Evolutionary conservation across 2,113 vertebrate species (phyloP), one percentile per base, ranked within the genome.

Genomic region (Alligator sinensis): DNA sequence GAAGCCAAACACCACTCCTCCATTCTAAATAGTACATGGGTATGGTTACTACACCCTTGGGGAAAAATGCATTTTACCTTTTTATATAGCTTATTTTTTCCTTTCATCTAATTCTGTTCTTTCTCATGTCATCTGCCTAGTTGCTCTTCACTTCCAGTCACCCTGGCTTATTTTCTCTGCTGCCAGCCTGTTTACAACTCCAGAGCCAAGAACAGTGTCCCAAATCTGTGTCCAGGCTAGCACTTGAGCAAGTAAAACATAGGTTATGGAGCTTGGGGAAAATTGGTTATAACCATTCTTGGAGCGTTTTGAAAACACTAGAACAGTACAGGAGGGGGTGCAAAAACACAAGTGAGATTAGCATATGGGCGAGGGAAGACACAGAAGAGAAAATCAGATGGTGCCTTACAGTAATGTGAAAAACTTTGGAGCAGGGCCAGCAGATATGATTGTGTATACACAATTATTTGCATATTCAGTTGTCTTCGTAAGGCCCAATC

Each of bases 31-130:
- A 54, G 21, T 55, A 82, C 61, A 90, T 11, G 19, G 4, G 2
- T 3, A 11, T 4, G 4, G 5, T 77, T 81, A 60, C 15, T 11
- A 12, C 0, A 0, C 34, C 34, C 34, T 34, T 34, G 34, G 34
- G 34, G 34, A 34, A 34, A 34, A 34, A 30, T 15, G 5, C 28
- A 25, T n/a, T 87, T 77, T 18, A 68, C 77, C 15, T 83, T 30
- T 30, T 58, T 11, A 11, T 22, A 5, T 83, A 81, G 25, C 7
- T 81, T 1, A 7, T 54, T 77, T 80, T 82, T 80, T 62, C 82
- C 34, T 5, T 19, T 72, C 11, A 0, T 1, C 60, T 83, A 1
- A 22, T 79, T 89, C 77, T 82, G 47, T 60, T 54, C 11, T 82
- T 85, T 58, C 11, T 74, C n/a, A 19, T 14, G 11, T 61, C 62